Evolutionary conservation across 2,888 invertebrate genomes (phyloP).

Genomic region (Anarsia innoxiella): DNA sequence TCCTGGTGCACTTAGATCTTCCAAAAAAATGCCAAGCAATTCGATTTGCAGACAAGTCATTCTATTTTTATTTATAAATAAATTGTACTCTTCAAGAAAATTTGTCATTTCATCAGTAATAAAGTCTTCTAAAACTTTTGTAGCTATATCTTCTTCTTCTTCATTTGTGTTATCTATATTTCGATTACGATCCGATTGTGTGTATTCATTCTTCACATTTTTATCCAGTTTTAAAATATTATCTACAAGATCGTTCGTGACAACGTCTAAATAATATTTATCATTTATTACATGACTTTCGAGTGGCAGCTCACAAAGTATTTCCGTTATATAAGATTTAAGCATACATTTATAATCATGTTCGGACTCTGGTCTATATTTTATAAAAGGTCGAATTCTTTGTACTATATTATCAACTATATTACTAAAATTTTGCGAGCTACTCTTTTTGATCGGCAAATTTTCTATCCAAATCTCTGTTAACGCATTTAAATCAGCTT

Average conservation of each 20-base stretch:
- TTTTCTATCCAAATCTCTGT: no score
- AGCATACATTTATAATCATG: conserved; percentile 13
- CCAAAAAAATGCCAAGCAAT: conserved; percentile 2
- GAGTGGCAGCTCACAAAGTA: conserved; percentile 19
- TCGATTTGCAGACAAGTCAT: conserved; percentile 4
- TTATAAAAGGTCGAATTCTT: conserved; percentile 17
- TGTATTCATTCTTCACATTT: no score
- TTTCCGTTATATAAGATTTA: conserved; percentile 11
- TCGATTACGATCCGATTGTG: no score
- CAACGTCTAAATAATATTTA: conserved; percentile 7
- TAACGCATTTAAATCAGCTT: no score
- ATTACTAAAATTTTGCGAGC: no score
- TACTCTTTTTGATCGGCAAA: no score
- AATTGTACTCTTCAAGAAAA: background rate
- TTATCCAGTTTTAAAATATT: conserved; percentile 1
- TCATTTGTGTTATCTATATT: background rate
- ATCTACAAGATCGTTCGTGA: conserved; percentile 15
- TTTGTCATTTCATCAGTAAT: conserved; percentile 1
- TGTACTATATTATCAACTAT: conserved; percentile 13
- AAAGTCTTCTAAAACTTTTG: conserved; percentile 3
- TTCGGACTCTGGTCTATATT: conserved; percentile 11
- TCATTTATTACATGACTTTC: conserved; percentile 9
- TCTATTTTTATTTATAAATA: background rate
- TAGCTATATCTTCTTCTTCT: background rate
- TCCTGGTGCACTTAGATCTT: background rate